Conservation (phyloP, 1,140 invertebrate genomes). For the Drosophila guanche region DNA sequence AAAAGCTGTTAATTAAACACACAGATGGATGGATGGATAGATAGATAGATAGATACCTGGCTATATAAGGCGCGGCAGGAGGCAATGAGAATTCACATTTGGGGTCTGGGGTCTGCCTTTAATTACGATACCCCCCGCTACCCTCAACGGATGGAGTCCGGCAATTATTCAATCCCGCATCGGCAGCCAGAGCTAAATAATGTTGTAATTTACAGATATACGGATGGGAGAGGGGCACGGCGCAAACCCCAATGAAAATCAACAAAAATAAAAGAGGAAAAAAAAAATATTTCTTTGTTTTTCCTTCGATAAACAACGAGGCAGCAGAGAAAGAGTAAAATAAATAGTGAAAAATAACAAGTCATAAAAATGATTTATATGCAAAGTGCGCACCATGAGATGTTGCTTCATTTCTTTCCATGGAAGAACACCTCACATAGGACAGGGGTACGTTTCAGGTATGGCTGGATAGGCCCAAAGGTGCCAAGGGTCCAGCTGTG, state of each 20-base stretch:
- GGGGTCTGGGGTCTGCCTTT: conserved; percentile 29
- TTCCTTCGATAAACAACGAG: conserved; percentile 62
- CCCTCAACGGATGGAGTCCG: conserved; percentile 30
- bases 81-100: conserved; percentile 13
- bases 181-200: conserved; percentile 44
- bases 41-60: conserved; percentile 21
- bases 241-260: conserved; percentile 20
- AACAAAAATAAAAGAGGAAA: conserved; percentile 13
- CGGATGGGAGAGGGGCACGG: background rate
- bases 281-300: conserved; percentile 35
- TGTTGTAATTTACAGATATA: conserved; percentile 72
- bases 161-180: conserved; percentile 63
- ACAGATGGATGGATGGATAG: conserved; percentile 15
- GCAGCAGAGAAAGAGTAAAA: conserved; percentile 53
- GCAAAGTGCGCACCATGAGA: conserved; percentile 69
- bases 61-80: conserved; percentile 31
- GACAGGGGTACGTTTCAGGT: background rate
- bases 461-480: conserved; percentile 21
- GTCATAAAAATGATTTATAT: conserved; percentile 82
- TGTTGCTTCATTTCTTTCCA: conserved; percentile 31
- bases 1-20: conserved; percentile 58
- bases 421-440: conserved; percentile 14
- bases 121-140: conserved; percentile 43
- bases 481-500: conserved; percentile 60
- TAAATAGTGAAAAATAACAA: conserved; percentile 81